A percentile compares a stretch with the other conserved stretches of the same genome.
Evolutionary conservation across 2,888 invertebrate genomes (phyloP).

Genomic region (Reticulitermes lucifugus): DNA sequence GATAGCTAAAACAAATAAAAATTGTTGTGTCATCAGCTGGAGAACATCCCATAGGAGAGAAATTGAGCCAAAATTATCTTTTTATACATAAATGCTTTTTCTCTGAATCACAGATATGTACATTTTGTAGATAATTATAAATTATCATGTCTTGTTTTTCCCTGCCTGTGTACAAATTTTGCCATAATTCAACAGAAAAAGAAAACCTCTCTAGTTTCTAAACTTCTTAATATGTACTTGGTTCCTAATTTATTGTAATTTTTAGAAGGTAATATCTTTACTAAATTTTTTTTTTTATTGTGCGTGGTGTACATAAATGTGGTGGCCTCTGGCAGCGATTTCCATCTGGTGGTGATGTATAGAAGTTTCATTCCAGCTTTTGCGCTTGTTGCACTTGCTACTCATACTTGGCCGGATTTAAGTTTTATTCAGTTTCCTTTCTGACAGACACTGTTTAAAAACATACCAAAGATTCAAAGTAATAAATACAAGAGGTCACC

Average conservation of each 20-base stretch:
- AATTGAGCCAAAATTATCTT: slow-evolving; percentile 42
- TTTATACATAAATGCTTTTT: slow-evolving; percentile 15
- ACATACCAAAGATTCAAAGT: slow-evolving; percentile 48
- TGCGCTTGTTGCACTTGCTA: background rate
- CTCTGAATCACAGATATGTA: slow-evolving; percentile 43
- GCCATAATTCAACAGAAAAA: slow-evolving; percentile 42
- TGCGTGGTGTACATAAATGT: slow-evolving; percentile 37
- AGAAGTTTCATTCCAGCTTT: slow-evolving; percentile 49
- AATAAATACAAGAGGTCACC: slow-evolving; percentile 28
- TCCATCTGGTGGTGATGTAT: slow-evolving; percentile 48
- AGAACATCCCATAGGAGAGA: slow-evolving; percentile 46
- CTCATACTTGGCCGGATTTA: background rate
- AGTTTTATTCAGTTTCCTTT: slow-evolving; percentile 29
- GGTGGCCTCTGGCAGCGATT: slow-evolving; percentile 48
- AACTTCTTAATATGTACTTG: slow-evolving; percentile 49
- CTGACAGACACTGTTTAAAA: background rate
- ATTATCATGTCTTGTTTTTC: slow-evolving; percentile 47
- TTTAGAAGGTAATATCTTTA: slow-evolving; percentile 41
- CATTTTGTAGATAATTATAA: slow-evolving; percentile 51
- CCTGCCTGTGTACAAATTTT: slow-evolving; percentile 52
- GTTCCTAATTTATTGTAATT: slow-evolving; percentile 54
- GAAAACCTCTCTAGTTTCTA: slow-evolving; percentile 35
- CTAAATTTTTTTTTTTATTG: slow-evolving; percentile 28
- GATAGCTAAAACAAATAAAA: background rate
- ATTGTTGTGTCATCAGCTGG: slow-evolving; percentile 2